Evolutionary conservation across 2,888 invertebrate species (phyloP), one percentile per base, ranked within the genome.

Genomic region (Drosophila robusta): DNA sequence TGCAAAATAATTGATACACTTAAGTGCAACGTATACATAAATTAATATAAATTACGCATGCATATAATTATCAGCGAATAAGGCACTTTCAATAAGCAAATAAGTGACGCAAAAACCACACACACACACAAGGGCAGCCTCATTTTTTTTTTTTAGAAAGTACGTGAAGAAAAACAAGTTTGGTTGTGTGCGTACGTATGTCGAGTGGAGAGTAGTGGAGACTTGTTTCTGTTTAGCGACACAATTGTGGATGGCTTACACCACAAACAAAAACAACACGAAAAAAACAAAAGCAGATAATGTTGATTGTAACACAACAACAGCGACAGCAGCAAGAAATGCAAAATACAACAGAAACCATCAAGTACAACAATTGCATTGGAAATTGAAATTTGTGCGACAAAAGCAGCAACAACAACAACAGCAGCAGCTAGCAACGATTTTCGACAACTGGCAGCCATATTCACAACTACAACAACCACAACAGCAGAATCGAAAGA

Each of bases 191-290:
- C 50, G 87, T 84, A 68, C 81, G 70, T 63, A 71, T 80, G 78
- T 64, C 45, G 74, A 70, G 78, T 78, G 78, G 78, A 81, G 81
- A 80, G 72, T 80, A 66, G 60, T 42, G 79, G 76, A 79, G 70
- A 87, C 75, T 67, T 70, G 76, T 80, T 80, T 80, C 80, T 76
- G 71, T 77, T 76, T 70, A 60, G 80, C 78, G 74, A 78, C 78
- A 78, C 80, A 78, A 80, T 83, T 88, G 89, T 85, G 85, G 84
- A 85, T 85, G 85, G 85, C 84, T 84, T 71, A 80, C 73, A 75
- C 70, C 78, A 82, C 64, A 63, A 70, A 61, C 60, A 71, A 69
- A 65, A 71, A 54, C 67, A 71, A 56, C 46, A 73, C 44, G 57
- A 73, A 56, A 62, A 80, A 58, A 77, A 73, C 63, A 73, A 73